phyloP scores from a whole-genome alignment of 1,140 invertebrate species.

The Euura lappo region DNA sequence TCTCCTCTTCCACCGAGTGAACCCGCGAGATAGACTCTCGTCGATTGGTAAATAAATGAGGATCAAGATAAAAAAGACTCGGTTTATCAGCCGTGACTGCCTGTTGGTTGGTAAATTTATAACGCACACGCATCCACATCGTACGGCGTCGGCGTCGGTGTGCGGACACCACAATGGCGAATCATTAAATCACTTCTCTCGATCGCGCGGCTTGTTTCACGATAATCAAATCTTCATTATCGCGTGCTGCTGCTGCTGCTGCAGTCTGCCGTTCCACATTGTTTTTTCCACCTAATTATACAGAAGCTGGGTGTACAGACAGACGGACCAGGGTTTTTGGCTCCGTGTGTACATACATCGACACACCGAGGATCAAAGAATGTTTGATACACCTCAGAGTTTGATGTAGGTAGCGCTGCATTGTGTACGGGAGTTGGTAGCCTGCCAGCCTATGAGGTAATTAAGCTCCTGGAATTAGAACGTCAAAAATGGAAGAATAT shows the following conservation, averaged over 20 bases:
- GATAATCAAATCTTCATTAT: too few relatives aligned
- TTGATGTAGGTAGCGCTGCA: too few relatives aligned
- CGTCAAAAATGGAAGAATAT: constrained; percentile 34
- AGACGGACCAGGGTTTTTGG: too few relatives aligned
- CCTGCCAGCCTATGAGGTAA: constrained; percentile 30
- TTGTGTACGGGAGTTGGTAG: too few relatives aligned
- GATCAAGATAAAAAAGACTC: constrained; percentile 24
- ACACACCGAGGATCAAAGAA: too few relatives aligned
- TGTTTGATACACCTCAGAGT: too few relatives aligned
- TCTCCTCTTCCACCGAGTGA: neutral
- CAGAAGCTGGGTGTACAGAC: too few relatives aligned
- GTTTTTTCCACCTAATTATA: too few relatives aligned
- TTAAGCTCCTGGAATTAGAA: constrained; percentile 46
- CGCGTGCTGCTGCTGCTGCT: too few relatives aligned
- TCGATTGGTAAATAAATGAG: constrained; percentile 9
- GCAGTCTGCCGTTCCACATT: too few relatives aligned
- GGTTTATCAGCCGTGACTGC: constrained; percentile 20
- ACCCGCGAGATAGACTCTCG: neutral
- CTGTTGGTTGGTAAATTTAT: constrained; percentile 27
- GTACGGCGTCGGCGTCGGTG: constrained; percentile 17
- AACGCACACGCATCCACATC: constrained; percentile 16
- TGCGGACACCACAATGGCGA: neutral
- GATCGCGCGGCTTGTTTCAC: too few relatives aligned
- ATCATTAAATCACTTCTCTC: neutral
- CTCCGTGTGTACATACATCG: too few relatives aligned